Evolutionary conservation across 2,797 vertebrate species (phyloP), one percentile per base, ranked within the genome.

Genomic region (Huso huso): DNA sequence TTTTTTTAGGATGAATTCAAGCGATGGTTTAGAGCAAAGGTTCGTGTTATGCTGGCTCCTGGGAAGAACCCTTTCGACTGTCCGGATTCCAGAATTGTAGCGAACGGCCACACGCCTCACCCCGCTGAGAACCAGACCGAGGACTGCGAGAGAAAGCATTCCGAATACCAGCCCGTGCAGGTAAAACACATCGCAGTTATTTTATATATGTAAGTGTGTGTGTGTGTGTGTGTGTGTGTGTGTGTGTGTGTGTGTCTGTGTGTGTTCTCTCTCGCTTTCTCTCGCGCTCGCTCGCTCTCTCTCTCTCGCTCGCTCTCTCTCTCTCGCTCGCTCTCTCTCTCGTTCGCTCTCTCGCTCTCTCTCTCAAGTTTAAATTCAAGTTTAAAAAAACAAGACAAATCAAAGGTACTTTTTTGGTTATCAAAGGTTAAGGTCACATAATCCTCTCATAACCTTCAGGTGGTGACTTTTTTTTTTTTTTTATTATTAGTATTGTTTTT

Each of bases 11-110:
- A 99, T 77, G 96, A 99, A 81, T 99, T 98, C 84, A 94, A 84
- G 73, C 89, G 83, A 67, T 99, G 95, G 95, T 98, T 97, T 87
- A 89, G 93, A 78, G 94, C 96, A 78, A 97, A 90, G 83, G 88
- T 99, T 78, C 91, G 90, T 61, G 50, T 91, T 75, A 89, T 92
- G 82, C 86, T 93, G 82, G 91, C 93, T 76, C 80, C 93, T 51
- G 94, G 93, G 79, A 89, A 82, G 67, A 81, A 66, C 77, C 89
- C 92, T 67, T 90, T 93, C 72, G 87, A 87, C 79, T 88, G 80
- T 86, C 88, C 90, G 79, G 88, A 90, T 58, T 84, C 85, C 87
- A 91, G 92, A 78, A 69, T 89, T 79, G 73, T 78, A 10, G 75
- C 77, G 18, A 92, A 92, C 18, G 87, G 89, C 72, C 85, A 84